A percentile compares a stretch with the other conserved stretches of the same genome.
Evolutionary conservation across 2,797 vertebrate genomes (phyloP).

Genomic region (Spatula clypeata): DNA sequence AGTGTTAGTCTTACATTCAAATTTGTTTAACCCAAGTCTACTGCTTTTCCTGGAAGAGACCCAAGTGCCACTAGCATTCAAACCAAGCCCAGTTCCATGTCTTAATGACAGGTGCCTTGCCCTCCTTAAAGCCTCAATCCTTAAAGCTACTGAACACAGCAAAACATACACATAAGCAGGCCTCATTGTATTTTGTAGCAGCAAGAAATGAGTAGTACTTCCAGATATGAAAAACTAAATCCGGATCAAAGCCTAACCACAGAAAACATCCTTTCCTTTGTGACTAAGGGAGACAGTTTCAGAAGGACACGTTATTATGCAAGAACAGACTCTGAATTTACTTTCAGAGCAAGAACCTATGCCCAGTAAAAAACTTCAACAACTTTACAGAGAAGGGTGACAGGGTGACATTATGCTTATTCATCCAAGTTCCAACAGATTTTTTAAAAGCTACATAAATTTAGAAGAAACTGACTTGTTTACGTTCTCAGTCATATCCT

Average conservation of each 20-base stretch:
- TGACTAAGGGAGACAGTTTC: background rate
- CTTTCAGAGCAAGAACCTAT: background rate
- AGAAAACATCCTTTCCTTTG: background rate
- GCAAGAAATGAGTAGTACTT: background rate
- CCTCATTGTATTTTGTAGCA: background rate
- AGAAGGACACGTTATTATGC: background rate
- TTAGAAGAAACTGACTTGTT: background rate
- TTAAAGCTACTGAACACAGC: background rate
- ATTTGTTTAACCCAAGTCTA: background rate
- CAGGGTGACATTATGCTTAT: background rate
- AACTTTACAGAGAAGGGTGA: background rate
- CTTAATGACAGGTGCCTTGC: background rate
- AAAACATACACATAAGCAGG: background rate
- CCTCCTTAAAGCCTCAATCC: background rate
- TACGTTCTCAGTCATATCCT: background rate
- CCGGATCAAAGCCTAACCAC: background rate
- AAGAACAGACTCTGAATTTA: background rate
- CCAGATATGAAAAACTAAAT: background rate
- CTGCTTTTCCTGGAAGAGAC: background rate
- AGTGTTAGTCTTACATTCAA: background rate
- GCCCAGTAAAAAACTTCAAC: background rate
- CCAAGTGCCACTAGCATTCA: background rate
- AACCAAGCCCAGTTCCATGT: background rate
- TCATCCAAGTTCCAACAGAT: background rate
- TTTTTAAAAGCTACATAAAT: background rate